Base-by-base conservation (phyloP, 2,888 invertebrate species). In the Galerucella nymphaeae region DNA sequence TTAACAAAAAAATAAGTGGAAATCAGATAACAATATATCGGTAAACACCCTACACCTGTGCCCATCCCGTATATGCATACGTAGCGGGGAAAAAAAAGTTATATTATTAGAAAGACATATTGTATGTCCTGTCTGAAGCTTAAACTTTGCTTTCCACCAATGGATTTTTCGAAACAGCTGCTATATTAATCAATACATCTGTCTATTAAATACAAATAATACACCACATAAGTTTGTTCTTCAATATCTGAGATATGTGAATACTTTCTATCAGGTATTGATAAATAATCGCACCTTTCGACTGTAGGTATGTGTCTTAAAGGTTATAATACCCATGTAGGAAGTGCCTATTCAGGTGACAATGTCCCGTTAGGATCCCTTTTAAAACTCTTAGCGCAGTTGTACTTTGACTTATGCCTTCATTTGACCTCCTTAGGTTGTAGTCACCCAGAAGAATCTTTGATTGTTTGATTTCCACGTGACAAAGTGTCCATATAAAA, bases 141-240 rank as follows among this genome's bases (percentile, higher is more conserved):
- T 53, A 30, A 59, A 58, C 66, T 71, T 71, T 71, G 59, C 71
- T 71, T 71, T 71, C 66, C 59, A 65, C 65, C 66, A 1, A 2
- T 59, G 45, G 55, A 66, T 66, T 57, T 66, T 57, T 66, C 20
- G 57, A 57, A 62, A 18, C 66, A 66, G 66, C 66, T 66, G 66
- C 66, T 42, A 42, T 8, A 13, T 4, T 41, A 63, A 69, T 69
- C 69, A 63, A 62, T 69, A 69, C 65, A 71, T 71, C 71, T 65
- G 66, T 59, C 71, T 58, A 66, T 65, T 58, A 66, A 59, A 41
- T 59, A 71, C 71, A 71, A 71, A 71, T 71, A 71, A 71, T 70
- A 70, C 62, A 38, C 30, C 62, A 38, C 30, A 8, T 38, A 58
- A 45, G 58, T 64, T 64, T 57, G 57, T 50, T 53, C 38, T 65